phyloP scores from a whole-genome alignment of 2,113 vertebrate species.

The Trematomus loennbergii region DNA sequence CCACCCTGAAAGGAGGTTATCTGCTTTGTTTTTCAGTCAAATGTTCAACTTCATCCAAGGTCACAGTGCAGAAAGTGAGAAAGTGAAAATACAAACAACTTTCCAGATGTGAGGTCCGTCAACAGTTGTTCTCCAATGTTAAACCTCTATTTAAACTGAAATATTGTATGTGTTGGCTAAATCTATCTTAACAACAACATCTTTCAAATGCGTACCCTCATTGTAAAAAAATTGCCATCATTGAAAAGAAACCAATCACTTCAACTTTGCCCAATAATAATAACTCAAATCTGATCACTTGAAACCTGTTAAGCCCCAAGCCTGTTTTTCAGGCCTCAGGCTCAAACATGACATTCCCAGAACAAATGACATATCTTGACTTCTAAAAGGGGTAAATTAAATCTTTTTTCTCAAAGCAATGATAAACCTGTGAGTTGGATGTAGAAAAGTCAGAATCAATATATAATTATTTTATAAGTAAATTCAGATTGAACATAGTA shows the following conservation, averaged over 20 bases:
- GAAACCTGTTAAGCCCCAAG: too few relatives aligned
- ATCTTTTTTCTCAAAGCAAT: too few relatives aligned
- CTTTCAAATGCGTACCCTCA: background rate
- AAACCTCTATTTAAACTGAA: background rate
- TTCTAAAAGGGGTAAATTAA: too few relatives aligned
- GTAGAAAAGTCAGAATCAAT: too few relatives aligned
- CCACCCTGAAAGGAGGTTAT: background rate
- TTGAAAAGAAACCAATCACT: background rate
- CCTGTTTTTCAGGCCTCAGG: too few relatives aligned
- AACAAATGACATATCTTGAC: too few relatives aligned
- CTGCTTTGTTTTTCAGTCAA: background rate
- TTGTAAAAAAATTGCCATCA: background rate
- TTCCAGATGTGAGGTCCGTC: background rate
- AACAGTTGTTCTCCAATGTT: background rate
- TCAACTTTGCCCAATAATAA: background rate
- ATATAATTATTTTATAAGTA: too few relatives aligned
- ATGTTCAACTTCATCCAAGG: background rate
- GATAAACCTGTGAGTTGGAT: too few relatives aligned
- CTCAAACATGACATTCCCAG: too few relatives aligned
- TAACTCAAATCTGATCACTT: background rate
- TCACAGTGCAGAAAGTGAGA: background rate
- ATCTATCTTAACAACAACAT: background rate
- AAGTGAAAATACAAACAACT: background rate
- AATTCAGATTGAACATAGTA: too few relatives aligned
- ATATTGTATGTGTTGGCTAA: background rate